Evolutionary conservation across 1,140 invertebrate genomes (phyloP).

Genomic region (Solenopsis fugax): DNA sequence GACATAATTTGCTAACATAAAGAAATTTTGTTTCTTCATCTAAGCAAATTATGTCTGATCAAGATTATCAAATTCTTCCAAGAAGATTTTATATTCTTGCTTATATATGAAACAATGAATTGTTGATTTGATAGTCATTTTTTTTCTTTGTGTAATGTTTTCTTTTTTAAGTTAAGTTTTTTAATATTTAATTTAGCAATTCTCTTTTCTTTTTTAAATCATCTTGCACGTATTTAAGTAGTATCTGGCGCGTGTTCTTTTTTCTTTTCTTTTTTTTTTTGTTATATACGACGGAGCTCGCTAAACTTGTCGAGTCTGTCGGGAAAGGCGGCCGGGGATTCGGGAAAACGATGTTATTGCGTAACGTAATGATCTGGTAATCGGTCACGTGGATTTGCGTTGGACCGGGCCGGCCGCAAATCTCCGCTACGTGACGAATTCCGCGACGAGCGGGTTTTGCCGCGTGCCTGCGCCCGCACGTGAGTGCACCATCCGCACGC

Average conservation of each 20-base stretch:
- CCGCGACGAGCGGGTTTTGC: constrained; percentile 82
- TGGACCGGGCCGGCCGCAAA: constrained; percentile 80
- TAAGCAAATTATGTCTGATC: no score
- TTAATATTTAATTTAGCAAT: neutral
- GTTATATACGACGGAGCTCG: neutral
- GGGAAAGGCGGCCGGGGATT: neutral
- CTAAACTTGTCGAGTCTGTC: neutral
- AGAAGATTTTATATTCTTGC: no score
- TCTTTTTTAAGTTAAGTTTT: neutral
- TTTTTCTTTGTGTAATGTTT: no score
- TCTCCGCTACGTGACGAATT: constrained; percentile 85
- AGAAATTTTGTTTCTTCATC: no score
- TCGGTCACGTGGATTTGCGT: constrained; percentile 77
- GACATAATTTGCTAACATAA: no score
- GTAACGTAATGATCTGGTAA: constrained; percentile 79
- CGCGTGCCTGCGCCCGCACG: constrained; percentile 70
- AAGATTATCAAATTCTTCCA: no score
- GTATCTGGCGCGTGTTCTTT: neutral
- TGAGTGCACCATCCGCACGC: constrained; percentile 68
- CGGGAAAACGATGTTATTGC: constrained; percentile 47
- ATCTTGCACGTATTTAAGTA: no score
- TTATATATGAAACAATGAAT: no score
- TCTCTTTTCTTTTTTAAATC: neutral
- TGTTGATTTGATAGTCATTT: no score
- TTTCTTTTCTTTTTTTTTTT: no score